Conservation (phyloP, 2,113 vertebrate genomes). For the Barnardius zonarius region DNA sequence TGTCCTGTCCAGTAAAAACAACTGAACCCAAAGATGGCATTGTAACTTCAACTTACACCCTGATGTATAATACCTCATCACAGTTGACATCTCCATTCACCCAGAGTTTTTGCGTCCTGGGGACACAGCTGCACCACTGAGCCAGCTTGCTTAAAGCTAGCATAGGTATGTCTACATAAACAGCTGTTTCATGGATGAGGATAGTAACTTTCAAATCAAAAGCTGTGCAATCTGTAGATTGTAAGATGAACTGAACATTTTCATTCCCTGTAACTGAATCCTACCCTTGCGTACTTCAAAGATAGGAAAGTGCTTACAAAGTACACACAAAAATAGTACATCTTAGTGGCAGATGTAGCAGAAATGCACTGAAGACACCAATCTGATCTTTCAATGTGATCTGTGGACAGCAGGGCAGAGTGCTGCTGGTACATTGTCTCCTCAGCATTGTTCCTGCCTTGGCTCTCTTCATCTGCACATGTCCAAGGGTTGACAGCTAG, state of each 20-base stretch:
- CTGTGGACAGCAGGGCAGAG: background rate
- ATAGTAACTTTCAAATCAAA: background rate
- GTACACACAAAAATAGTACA: background rate
- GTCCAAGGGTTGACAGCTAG: background rate
- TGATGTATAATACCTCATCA: background rate
- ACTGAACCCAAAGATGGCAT: background rate
- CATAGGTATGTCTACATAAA: background rate
- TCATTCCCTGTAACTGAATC: background rate
- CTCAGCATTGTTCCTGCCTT: conserved; percentile 10
- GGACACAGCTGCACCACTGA: background rate
- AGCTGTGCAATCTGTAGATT: background rate
- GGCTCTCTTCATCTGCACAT: background rate
- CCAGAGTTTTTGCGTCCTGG: background rate
- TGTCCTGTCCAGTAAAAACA: background rate
- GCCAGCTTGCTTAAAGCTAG: background rate
- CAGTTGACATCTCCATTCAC: background rate
- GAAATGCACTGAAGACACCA: background rate
- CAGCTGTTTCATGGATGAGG: background rate
- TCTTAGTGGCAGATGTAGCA: background rate
- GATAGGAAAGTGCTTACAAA: background rate
- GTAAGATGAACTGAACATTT: background rate
- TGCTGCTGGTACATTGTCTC: conserved; percentile 14
- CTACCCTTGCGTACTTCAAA: background rate
- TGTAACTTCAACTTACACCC: background rate
- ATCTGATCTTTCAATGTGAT: background rate